Evolutionary conservation across 1,140 invertebrate species (phyloP).

Genomic region (Pogonognathellus flavescens): DNA sequence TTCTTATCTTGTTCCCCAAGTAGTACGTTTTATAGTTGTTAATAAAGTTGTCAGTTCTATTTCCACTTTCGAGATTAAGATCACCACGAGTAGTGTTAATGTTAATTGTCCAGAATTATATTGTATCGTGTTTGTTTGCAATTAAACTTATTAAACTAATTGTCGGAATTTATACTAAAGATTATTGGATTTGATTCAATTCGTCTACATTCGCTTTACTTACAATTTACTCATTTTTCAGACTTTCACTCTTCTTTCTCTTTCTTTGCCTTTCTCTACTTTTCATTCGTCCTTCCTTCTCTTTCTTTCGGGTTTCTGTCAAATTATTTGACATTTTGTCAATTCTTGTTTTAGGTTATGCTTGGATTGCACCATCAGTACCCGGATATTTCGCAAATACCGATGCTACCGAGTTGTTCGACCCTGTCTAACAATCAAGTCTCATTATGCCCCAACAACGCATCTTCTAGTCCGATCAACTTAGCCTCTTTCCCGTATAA

Average conservation of each 20-base stretch:
- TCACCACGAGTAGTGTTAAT: no score
- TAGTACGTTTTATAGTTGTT: neutral
- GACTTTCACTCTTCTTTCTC: neutral
- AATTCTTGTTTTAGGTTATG: conserved; percentile 59
- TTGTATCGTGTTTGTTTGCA: no score
- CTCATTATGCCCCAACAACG: conserved; percentile 57
- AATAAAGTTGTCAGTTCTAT: no score
- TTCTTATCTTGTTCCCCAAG: neutral
- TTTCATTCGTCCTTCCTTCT: neutral
- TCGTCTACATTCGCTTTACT: neutral
- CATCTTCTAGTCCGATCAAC: conserved; percentile 63
- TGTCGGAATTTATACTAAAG: no score
- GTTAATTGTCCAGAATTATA: no score
- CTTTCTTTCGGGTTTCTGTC: neutral
- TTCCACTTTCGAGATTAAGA: no score
- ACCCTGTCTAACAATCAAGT: conserved; percentile 38
- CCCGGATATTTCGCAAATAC: conserved; percentile 62
- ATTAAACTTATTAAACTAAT: no score
- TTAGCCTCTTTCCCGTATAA: conserved; percentile 62
- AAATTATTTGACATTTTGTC: neutral
- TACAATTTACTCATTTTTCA: neutral
- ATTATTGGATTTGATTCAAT: neutral
- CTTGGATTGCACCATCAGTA: conserved; percentile 64
- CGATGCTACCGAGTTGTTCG: conserved; percentile 41
- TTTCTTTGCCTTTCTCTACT: neutral